Evolutionary conservation across 2,797 vertebrate species (phyloP).

Genomic region (Crocodylus rhombifer): DNA sequence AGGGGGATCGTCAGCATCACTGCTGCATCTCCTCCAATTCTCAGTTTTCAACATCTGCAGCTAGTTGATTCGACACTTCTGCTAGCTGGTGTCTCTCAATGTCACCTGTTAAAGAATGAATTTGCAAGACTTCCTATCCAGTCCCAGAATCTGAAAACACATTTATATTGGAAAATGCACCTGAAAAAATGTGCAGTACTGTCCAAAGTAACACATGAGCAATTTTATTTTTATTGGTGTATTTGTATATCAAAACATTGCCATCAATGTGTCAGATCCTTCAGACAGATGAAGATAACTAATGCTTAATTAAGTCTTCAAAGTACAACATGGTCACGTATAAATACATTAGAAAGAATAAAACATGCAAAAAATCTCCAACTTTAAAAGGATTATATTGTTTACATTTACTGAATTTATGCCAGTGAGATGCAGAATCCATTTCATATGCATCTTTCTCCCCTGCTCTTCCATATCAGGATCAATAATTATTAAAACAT

Average conservation of each 20-base stretch:
- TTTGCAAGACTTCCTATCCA: neutral
- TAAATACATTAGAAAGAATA: slow-evolving; percentile 71
- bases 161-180: neutral
- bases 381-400: slow-evolving; percentile 57
- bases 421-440: slow-evolving; percentile 27
- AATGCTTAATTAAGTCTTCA: slow-evolving; percentile 34
- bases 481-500: neutral
- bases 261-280: slow-evolving; percentile 52
- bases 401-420: slow-evolving; percentile 43
- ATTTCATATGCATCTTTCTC: neutral
- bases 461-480: neutral
- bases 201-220: slow-evolving; percentile 53
- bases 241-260: slow-evolving; percentile 72
- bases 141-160: neutral
- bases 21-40: neutral
- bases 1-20: neutral
- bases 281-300: slow-evolving; percentile 31
- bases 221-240: slow-evolving; percentile 75
- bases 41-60: neutral
- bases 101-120: neutral
- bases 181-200: slow-evolving; percentile 63
- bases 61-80: neutral
- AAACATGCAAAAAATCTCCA: slow-evolving; percentile 72
- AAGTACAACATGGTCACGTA: slow-evolving; percentile 57
- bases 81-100: neutral